Conservation (phyloP, 2,888 invertebrate genomes). For the Leptopilina drosophilae region DNA sequence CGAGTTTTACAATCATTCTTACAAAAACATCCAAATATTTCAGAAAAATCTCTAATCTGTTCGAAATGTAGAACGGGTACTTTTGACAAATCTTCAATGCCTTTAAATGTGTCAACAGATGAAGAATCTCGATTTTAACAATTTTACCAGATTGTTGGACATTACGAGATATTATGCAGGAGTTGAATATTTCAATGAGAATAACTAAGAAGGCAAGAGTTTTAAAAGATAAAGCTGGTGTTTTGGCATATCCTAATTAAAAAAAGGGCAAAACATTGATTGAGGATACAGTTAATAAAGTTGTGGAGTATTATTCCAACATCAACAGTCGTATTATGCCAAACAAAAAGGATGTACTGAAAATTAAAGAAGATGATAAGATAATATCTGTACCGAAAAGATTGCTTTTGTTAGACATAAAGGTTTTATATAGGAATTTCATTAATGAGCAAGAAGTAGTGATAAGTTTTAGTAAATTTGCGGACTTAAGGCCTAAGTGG, state of each 20-base stretch:
- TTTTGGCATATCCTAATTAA: neutral
- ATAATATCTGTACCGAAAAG: constrained; percentile 32
- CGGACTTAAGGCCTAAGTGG: neutral
- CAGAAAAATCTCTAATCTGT: neutral
- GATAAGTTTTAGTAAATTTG: too few relatives aligned
- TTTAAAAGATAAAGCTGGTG: neutral
- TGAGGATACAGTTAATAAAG: neutral
- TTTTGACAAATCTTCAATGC: neutral
- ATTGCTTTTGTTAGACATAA: constrained; percentile 34
- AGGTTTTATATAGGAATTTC: neutral
- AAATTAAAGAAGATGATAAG: neutral
- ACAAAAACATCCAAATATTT: neutral
- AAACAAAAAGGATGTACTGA: constrained; percentile 34
- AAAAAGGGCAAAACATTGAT: neutral
- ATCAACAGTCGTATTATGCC: constrained; percentile 40
- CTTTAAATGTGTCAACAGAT: neutral
- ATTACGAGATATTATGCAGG: neutral
- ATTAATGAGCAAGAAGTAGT: constrained; percentile 10
- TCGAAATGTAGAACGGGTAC: neutral
- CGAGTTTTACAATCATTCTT: neutral
- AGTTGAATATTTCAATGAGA: neutral
- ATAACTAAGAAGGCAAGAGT: neutral
- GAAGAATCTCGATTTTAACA: constrained; percentile 37
- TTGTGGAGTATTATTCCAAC: constrained; percentile 39
- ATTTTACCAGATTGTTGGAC: constrained; percentile 36